Percentiles rank a stretch among this genome's conserved stretches.
Conservation (phyloP, 1,140 invertebrate species). For the Stegodyphus dumicola region DNA sequence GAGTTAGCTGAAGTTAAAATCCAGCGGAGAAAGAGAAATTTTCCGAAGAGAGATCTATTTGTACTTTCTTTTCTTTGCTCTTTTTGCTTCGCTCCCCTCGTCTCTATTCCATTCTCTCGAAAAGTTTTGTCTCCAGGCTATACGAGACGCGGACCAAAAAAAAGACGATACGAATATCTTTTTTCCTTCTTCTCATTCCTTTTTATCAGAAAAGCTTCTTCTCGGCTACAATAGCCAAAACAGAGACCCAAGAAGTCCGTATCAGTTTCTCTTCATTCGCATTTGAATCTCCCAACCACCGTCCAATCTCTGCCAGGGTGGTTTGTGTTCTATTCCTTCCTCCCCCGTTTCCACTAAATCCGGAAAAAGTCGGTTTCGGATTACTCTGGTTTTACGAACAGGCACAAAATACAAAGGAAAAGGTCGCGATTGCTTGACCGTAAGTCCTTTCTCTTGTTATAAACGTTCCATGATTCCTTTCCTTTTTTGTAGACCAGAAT, state of each 20-base stretch:
- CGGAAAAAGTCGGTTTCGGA: conserved; percentile 28
- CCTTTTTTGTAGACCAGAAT: no score
- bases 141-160: no score
- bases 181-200: conserved; percentile 1
- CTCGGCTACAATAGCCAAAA: conserved; percentile 2
- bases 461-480: no score
- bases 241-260: conserved; percentile 8
- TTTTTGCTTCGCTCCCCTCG: no score
- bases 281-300: conserved; percentile 17
- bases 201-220: conserved; percentile 5
- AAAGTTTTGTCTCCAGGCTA: no score
- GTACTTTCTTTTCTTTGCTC: no score
- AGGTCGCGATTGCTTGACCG: conserved; percentile 7
- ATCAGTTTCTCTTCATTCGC: conserved; percentile 44
- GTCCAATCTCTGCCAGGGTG: conserved; percentile 23
- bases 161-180: background rate
- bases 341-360: background rate
- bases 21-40: no score
- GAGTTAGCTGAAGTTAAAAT: no score
- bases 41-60: no score
- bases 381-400: conserved; percentile 28
- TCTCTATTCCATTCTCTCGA: no score
- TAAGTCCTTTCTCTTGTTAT: no score
- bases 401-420: background rate
- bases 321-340: conserved; percentile 7